phyloP scores from a whole-genome alignment of 2,113 vertebrate species.

The Tetrao urogallus region DNA sequence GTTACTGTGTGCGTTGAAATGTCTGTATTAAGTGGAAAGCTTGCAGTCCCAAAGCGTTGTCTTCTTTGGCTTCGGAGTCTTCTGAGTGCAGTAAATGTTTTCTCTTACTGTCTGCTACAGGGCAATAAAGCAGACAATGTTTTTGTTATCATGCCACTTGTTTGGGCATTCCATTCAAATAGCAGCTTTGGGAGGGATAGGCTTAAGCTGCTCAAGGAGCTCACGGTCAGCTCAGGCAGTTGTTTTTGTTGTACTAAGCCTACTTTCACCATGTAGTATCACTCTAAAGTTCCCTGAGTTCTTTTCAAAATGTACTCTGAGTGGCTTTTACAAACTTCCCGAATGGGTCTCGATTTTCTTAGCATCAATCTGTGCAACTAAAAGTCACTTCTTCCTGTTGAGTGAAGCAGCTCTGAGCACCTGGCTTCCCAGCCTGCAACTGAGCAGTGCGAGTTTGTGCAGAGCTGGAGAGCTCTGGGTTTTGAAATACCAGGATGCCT shows the following conservation, averaged over 20 bases:
- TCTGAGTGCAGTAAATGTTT: constrained; percentile 26
- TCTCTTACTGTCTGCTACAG: neutral
- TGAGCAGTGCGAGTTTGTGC: neutral
- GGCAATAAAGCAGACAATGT: neutral
- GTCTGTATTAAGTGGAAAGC: neutral
- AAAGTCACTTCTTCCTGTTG: neutral
- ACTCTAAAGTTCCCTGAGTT: neutral
- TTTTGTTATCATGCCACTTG: constrained; percentile 43
- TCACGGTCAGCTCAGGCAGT: neutral
- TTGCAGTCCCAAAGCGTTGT: neutral
- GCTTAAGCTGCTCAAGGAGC: neutral
- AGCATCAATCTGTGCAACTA: neutral
- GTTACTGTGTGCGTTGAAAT: neutral
- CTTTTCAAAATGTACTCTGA: neutral
- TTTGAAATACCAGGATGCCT: neutral
- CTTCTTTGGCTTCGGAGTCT: neutral
- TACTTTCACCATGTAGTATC: neutral
- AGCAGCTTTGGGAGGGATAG: neutral
- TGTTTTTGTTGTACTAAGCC: neutral
- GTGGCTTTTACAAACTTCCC: neutral
- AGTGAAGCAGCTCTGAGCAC: neutral
- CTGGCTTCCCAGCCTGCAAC: neutral
- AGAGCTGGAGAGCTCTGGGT: neutral
- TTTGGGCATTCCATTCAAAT: constrained; percentile 44
- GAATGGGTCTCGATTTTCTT: neutral